Evolutionary conservation across 2,888 invertebrate genomes (phyloP).

Genomic region (Tipula helvola): DNA sequence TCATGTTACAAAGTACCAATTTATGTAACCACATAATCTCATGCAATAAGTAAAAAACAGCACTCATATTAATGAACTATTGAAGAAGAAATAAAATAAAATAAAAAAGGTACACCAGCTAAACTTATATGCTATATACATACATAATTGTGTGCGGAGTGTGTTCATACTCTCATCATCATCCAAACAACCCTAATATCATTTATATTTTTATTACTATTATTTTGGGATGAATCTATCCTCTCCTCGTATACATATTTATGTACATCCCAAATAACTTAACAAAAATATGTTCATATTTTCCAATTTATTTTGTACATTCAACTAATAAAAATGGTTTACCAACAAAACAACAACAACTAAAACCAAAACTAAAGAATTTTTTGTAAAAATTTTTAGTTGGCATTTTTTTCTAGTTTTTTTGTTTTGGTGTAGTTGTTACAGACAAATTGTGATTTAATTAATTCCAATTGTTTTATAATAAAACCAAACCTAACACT

Average conservation of each 20-base stretch:
- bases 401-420: not conserved
- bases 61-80: not conserved
- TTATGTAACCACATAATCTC: not conserved
- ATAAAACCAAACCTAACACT: not conserved
- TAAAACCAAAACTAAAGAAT: not conserved
- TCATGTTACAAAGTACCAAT: not conserved
- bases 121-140: not conserved
- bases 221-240: not conserved
- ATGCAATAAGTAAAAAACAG: not conserved
- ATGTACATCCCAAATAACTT: not conserved
- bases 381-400: not conserved
- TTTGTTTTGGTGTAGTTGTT: too few species aligned
- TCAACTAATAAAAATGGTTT: not conserved
- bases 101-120: not conserved
- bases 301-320: not conserved
- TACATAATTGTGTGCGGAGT: not conserved
- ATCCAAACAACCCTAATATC: not conserved
- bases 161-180: not conserved
- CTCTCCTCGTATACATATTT: not conserved
- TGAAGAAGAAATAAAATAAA: not conserved
- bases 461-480: not conserved
- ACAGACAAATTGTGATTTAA: not conserved
- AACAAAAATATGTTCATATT: not conserved
- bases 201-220: not conserved
- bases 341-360: not conserved